phyloP scores from a whole-genome alignment of 2,113 vertebrate genomes.

The Capreolus pygargus region DNA sequence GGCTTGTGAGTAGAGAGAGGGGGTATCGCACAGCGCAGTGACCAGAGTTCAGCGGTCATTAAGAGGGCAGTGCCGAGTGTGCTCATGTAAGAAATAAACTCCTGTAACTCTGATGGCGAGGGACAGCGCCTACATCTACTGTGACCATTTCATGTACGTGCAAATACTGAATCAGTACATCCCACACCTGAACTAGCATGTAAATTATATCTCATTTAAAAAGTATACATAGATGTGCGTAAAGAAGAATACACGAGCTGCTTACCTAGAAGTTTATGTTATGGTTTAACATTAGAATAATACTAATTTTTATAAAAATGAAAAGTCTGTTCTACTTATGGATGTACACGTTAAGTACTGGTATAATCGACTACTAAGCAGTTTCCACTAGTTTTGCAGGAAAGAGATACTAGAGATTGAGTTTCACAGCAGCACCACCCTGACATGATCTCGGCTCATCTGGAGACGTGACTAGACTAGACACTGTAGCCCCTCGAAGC shows the following conservation, averaged over 20 bases:
- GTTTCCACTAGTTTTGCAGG: neutral
- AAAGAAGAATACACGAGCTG: neutral
- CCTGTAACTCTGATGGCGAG: neutral
- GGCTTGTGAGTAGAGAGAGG: neutral
- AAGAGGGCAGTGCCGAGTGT: rapidly evolving
- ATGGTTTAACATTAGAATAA: neutral
- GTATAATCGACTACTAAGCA: neutral
- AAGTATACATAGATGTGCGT: rapidly evolving
- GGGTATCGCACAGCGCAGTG: rapidly evolving
- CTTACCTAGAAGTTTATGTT: neutral
- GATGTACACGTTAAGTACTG: neutral
- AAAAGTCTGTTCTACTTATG: neutral
- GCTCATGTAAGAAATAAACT: neutral
- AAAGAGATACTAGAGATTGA: neutral
- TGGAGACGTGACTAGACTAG: rapidly evolving
- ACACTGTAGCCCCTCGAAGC: too few relatives aligned
- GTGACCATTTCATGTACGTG: rapidly evolving
- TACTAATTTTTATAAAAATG: neutral
- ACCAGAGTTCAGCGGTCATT: rapidly evolving
- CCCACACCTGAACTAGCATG: neutral
- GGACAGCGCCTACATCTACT: neutral
- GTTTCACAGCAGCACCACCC: neutral
- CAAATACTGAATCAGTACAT: rapidly evolving
- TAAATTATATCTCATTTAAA: neutral
- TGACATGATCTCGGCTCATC: neutral